A percentile compares a stretch with the other conserved stretches of the same genome.
These are phyloP conservation scores for Conomelus anceps DNA, from an alignment of 2,888 invertebrate genomes.

Conservation along the genomic window DNA sequence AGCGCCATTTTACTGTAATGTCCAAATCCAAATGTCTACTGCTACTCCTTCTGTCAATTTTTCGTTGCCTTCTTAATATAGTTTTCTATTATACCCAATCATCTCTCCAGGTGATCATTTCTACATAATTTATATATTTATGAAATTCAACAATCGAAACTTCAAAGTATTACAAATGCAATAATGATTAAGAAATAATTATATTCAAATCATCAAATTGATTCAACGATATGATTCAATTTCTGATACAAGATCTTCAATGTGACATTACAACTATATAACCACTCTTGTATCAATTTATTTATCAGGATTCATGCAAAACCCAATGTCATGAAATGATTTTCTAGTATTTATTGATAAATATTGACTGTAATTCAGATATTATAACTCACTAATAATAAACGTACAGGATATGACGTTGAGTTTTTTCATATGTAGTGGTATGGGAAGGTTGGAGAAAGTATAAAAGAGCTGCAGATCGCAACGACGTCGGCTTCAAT, in stretches of 20 bases:
- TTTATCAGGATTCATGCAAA: too few species aligned
- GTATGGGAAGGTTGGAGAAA: conserved; percentile 32
- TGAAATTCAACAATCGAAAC: too few species aligned
- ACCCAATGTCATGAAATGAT: too few species aligned
- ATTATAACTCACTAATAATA: background rate
- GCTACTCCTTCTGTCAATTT: conserved; percentile 10
- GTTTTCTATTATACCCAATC: background rate
- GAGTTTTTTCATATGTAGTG: conserved; percentile 11
- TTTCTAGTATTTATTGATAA: background rate
- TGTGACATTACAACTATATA: too few species aligned
- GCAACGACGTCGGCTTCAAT: conserved; percentile 29
- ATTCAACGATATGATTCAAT: too few species aligned
- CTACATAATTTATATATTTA: background rate
- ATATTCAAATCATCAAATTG: too few species aligned
- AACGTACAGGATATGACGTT: background rate
- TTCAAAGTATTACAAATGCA: too few species aligned
- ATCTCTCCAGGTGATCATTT: background rate
- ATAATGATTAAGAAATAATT: too few species aligned
- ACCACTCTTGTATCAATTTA: too few species aligned
- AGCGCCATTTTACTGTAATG: conserved; percentile 66
- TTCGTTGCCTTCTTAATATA: background rate
- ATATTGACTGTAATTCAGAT: background rate
- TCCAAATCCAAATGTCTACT: conserved; percentile 1
- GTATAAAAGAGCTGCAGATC: conserved; percentile 33
- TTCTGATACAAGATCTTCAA: too few species aligned